Evolutionary conservation across 2,797 vertebrate genomes (phyloP).

Genomic region (Notoglanidium macrostoma): DNA sequence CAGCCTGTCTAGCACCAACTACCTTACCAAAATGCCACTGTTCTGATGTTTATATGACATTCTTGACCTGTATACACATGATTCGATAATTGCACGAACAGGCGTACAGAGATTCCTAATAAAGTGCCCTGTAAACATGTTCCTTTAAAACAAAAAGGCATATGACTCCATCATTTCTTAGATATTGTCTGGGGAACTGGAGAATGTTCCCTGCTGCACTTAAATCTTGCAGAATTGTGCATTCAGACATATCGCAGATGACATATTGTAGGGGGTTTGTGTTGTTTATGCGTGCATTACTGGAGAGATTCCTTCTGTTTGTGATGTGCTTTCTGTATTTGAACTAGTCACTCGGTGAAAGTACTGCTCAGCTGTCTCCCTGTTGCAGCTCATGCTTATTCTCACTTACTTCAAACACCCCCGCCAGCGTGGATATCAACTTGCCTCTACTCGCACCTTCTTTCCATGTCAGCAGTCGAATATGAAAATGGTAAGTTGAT

Average conservation of each 20-base stretch:
- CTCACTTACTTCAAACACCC: slow-evolving; percentile 48
- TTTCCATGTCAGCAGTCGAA: slow-evolving; percentile 16
- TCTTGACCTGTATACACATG: neutral
- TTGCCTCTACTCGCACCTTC: slow-evolving; percentile 25
- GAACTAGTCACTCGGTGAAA: slow-evolving; percentile 22
- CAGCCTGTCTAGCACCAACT: neutral
- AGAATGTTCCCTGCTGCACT: neutral
- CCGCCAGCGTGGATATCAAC: slow-evolving; percentile 9
- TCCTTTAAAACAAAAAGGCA: neutral
- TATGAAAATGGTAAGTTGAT: slow-evolving; percentile 33
- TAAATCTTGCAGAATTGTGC: slow-evolving; percentile 7
- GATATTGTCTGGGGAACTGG: neutral
- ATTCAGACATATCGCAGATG: slow-evolving; percentile 10
- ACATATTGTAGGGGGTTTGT: slow-evolving; percentile 39
- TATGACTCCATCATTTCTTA: neutral
- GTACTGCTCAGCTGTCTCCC: slow-evolving; percentile 34
- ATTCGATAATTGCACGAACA: neutral
- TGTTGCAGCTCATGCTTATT: slow-evolving; percentile 37
- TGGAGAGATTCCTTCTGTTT: slow-evolving; percentile 42
- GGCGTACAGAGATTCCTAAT: neutral
- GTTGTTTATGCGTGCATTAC: slow-evolving; percentile 41
- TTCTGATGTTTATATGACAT: neutral
- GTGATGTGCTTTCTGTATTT: slow-evolving; percentile 38
- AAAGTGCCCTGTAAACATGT: neutral
- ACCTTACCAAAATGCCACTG: neutral